Conservation (phyloP, 2,113 vertebrate species). For the Clarias batrachus region DNA sequence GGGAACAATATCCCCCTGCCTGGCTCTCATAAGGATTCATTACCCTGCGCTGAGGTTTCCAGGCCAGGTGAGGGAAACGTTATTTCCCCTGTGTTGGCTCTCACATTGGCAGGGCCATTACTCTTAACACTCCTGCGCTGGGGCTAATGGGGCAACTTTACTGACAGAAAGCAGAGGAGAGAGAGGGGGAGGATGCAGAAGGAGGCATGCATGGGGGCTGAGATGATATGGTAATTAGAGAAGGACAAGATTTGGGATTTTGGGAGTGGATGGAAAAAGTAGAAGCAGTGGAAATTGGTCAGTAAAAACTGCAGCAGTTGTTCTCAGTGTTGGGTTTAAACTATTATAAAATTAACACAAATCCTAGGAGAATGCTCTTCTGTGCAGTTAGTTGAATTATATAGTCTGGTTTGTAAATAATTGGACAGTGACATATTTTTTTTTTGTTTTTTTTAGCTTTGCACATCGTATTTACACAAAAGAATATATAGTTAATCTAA, state of each 20-base stretch:
- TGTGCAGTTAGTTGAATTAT: conserved; percentile 32
- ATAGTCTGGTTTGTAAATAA: conserved; percentile 8
- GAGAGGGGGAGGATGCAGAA: conserved; percentile 31
- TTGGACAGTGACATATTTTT: conserved; percentile 21
- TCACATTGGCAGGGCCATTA: conserved; percentile 58
- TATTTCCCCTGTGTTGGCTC: conserved; percentile 61
- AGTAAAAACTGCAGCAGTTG: conserved; percentile 20
- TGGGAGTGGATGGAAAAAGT: conserved; percentile 44
- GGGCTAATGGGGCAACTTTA: conserved; percentile 56
- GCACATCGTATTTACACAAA: conserved; percentile 11
- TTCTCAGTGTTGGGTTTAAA: conserved; percentile 26
- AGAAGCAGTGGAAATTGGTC: conserved; percentile 35
- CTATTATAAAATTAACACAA: conserved; percentile 22
- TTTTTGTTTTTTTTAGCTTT: conserved; percentile 20
- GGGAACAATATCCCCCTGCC: conserved; percentile 52
- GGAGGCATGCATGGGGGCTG: conserved; percentile 34
- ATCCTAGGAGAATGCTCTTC: conserved; percentile 10
- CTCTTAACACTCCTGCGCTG: conserved; percentile 56
- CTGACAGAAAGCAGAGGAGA: conserved; percentile 48
- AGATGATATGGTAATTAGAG: conserved; percentile 54
- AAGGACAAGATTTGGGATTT: conserved; percentile 56
- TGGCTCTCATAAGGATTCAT: conserved; percentile 62
- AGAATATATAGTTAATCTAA: conserved; percentile 10
- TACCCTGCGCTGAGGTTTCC: conserved; percentile 54
- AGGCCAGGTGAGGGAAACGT: conserved; percentile 53